phyloP scores from a whole-genome alignment of 2,888 invertebrate genomes.

The Euproctis similis region DNA sequence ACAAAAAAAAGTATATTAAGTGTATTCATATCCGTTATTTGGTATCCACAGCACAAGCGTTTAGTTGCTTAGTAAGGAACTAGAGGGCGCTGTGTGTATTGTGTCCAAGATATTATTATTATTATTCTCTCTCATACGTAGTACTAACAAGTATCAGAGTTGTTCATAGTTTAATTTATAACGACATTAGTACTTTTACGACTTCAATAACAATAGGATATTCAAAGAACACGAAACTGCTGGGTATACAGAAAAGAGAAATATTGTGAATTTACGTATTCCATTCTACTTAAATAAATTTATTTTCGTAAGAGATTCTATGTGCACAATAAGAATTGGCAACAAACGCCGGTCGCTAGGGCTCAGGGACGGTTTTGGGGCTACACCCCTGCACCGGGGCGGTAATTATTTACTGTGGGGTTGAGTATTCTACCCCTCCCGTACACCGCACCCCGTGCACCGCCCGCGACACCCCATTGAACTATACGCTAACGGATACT shows the following conservation, averaged over 20 bases:
- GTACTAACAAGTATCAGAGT: too few species aligned
- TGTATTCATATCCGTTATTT: too few species aligned
- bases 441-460: conserved; percentile 22
- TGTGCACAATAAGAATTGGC: conserved; percentile 24
- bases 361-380: conserved; percentile 33
- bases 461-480: conserved; percentile 21
- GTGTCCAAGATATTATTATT: too few species aligned
- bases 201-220: conserved; percentile 6
- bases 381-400: conserved; percentile 45
- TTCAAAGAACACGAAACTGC: conserved; percentile 3
- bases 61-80: too few species aligned
- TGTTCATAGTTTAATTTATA: too few species aligned
- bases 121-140: too few species aligned
- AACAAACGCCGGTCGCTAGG: conserved; percentile 20
- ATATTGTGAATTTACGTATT: conserved; percentile 16
- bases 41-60: too few species aligned
- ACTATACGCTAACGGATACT: conserved; percentile 18
- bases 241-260: conserved; percentile 9
- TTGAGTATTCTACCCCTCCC: conserved; percentile 49
- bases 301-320: conserved; percentile 21
- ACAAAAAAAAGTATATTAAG: too few species aligned
- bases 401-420: conserved; percentile 69
- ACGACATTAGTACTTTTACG: too few species aligned
- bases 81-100: too few species aligned
- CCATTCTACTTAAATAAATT: conserved; percentile 18